These are phyloP conservation scores for Tenebrio molitor DNA, from an alignment of 1,140 invertebrate species.

Conservation along the genomic window DNA sequence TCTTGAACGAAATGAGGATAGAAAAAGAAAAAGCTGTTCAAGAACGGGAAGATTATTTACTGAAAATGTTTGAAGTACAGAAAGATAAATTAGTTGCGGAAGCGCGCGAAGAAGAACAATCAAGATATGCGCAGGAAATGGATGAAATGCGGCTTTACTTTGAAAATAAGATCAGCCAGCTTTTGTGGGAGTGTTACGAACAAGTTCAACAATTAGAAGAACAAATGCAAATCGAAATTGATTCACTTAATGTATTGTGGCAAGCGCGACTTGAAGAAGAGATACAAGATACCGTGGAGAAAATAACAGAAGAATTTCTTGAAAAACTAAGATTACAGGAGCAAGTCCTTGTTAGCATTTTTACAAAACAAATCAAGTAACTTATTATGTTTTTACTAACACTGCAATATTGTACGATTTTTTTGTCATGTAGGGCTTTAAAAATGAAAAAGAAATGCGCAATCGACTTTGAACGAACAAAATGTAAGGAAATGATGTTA, in stretches of 20 bases:
- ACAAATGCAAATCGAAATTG: constrained; percentile 52
- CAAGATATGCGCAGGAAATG: constrained; percentile 34
- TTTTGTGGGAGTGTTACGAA: constrained; percentile 32
- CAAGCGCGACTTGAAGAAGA: constrained; percentile 60
- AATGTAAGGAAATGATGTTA: constrained; percentile 7
- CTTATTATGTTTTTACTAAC: constrained; percentile 35
- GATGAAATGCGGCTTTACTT: constrained; percentile 35
- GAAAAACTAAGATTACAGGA: constrained; percentile 60
- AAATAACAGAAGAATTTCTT: constrained; percentile 64
- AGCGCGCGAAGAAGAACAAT: constrained; percentile 43
- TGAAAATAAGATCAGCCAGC: constrained; percentile 34
- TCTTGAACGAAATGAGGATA: constrained; percentile 56
- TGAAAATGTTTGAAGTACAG: constrained; percentile 53
- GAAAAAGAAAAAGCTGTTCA: constrained; percentile 60
- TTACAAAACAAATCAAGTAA: constrained; percentile 65
- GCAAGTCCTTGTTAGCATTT: constrained; percentile 57
- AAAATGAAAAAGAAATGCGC: constrained; percentile 15
- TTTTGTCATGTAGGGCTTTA: background rate
- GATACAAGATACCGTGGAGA: constrained; percentile 60
- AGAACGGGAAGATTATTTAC: constrained; percentile 49
- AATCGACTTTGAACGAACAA: background rate
- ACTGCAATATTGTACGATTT: background rate
- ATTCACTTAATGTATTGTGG: constrained; percentile 55
- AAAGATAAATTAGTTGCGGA: constrained; percentile 53
- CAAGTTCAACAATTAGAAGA: constrained; percentile 41